These are phyloP conservation scores for Sepiola atlantica DNA, from an alignment of 2,888 invertebrate genomes.

Conservation along the genomic window DNA sequence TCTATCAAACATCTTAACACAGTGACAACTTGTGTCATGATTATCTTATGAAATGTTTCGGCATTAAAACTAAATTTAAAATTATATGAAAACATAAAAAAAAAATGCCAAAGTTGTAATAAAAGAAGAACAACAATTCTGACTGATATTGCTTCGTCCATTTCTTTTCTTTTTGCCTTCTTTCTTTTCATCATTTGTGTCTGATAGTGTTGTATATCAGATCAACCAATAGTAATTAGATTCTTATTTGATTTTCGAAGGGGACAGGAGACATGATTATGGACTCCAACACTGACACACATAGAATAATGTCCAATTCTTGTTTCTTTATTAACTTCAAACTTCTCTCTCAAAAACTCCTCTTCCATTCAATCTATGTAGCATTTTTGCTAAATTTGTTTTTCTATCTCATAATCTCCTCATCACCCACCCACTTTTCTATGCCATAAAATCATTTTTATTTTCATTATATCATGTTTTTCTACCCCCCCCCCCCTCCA, in stretches of 20 bases:
- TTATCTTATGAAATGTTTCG: not conserved
- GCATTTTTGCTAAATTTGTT: not conserved
- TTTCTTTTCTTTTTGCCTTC: not conserved
- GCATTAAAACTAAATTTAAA: not conserved
- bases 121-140: not conserved
- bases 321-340: not conserved
- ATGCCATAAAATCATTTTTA: no score
- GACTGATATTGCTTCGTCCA: not conserved
- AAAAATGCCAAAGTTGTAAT: not conserved
- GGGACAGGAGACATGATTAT: not conserved
- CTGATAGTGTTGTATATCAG: not conserved
- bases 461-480: not conserved
- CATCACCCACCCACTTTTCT: not conserved
- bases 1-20: not conserved
- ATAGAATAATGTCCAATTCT: not conserved
- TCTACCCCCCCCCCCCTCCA: not conserved
- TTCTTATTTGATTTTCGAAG: not conserved
- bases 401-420: not conserved
- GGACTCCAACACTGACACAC: not conserved
- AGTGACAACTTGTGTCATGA: not conserved
- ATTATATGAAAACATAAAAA: not conserved
- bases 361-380: not conserved
- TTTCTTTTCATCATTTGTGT: not conserved
- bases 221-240: not conserved
- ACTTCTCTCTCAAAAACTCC: not conserved